These are phyloP conservation scores for Bombus turneri DNA, from an alignment of 1,140 invertebrate genomes.

Conservation along the genomic window DNA sequence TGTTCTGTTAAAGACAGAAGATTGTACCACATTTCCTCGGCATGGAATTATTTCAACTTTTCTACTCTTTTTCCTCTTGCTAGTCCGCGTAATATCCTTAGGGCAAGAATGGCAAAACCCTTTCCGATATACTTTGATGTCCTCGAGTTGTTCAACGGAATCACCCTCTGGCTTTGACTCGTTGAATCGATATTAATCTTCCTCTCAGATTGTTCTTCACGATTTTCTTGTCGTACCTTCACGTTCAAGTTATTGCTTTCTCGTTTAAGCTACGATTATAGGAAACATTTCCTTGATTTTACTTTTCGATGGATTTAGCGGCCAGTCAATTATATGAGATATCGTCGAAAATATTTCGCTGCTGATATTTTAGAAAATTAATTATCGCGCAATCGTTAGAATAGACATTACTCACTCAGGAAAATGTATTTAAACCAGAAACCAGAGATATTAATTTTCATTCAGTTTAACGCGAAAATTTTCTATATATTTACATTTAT, in stretches of 20 bases:
- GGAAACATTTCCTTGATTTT: background rate
- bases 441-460: slow-evolving; percentile 50
- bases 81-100: slow-evolving; percentile 35
- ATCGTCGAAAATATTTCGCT: background rate
- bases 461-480: background rate
- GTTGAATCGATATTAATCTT: slow-evolving; percentile 55
- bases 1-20: slow-evolving; percentile 34
- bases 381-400: background rate
- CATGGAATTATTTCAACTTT: slow-evolving; percentile 42
- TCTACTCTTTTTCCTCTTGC: slow-evolving; percentile 26
- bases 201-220: background rate
- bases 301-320: background rate
- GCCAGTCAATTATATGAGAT: background rate
- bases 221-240: background rate
- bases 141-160: slow-evolving; percentile 37
- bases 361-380: background rate
- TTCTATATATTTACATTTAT: slow-evolving; percentile 15
- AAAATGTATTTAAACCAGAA: background rate
- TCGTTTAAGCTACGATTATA: slow-evolving; percentile 25
- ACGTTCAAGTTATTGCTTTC: slow-evolving; percentile 8
- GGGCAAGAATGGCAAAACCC: slow-evolving; percentile 25
- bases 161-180: slow-evolving; percentile 25
- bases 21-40: slow-evolving; percentile 22
- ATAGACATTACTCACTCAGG: background rate
- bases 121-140: slow-evolving; percentile 45